A percentile compares a stretch with the other conserved stretches of the same genome.
These are phyloP conservation scores for Mormyrops attenuatus DNA, from an alignment of 2,797 vertebrate genomes.

Conservation along the genomic window DNA sequence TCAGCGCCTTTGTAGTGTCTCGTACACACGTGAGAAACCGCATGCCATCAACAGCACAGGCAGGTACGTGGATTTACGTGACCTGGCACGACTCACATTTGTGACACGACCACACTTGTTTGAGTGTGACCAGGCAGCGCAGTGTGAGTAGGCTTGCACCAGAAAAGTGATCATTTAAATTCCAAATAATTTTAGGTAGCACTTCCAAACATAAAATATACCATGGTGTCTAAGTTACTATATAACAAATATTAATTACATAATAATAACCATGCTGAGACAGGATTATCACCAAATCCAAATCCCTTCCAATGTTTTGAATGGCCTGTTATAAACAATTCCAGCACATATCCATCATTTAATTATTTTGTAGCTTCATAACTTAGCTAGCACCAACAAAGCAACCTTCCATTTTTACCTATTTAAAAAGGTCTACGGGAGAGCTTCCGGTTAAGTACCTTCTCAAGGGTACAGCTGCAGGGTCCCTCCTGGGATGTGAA, in stretches of 20 bases:
- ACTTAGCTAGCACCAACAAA: background rate
- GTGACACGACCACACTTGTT: background rate
- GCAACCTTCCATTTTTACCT: background rate
- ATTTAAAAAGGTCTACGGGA: background rate
- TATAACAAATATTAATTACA: background rate
- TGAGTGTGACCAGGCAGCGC: background rate
- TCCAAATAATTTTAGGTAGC: background rate
- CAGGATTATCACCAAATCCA: background rate
- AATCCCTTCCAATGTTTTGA: background rate
- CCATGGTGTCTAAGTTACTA: background rate
- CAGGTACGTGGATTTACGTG: background rate
- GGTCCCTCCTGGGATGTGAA: background rate
- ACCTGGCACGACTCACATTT: background rate
- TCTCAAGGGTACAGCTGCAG: constrained; percentile 8
- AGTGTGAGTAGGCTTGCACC: background rate
- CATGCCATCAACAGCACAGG: background rate
- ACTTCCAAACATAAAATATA: background rate
- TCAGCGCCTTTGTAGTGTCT: background rate
- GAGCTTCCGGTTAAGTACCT: background rate
- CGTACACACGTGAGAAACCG: background rate
- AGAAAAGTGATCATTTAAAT: background rate
- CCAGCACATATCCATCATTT: background rate
- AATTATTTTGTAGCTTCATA: background rate
- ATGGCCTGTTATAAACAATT: background rate
- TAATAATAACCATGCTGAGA: background rate